These are phyloP conservation scores for Oopsacas minuta DNA, from an alignment of 37 sponge, comb jelly and placozoan species.

Conservation along the genomic window DNA sequence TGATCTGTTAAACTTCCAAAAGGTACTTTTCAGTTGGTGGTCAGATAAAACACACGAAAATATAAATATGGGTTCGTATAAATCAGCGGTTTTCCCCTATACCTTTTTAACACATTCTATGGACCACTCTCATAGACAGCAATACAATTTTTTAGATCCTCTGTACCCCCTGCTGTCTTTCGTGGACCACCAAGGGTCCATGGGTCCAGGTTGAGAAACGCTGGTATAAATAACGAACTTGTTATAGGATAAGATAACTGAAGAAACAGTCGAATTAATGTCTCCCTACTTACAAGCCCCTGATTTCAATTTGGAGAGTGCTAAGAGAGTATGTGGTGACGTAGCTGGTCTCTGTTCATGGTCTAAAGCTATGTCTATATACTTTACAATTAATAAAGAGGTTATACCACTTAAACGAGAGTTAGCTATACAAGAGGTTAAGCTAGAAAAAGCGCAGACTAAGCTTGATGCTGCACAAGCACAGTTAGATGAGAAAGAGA, in stretches of 20 bases:
- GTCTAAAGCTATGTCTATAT: constrained; percentile 90
- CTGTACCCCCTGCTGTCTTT: no score
- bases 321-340: constrained; percentile 95
- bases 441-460: constrained; percentile 55
- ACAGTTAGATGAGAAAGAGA: constrained; percentile 87
- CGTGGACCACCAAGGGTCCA: no score
- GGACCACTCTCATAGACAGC: no score
- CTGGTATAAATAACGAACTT: no score
- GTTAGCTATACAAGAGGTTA: constrained; percentile 75
- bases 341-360: constrained; percentile 92
- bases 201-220: no score
- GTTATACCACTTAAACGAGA: constrained; percentile 85
- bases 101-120: no score
- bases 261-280: constrained; percentile 86
- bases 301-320: constrained; percentile 83
- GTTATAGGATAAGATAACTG: constrained; percentile 86
- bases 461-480: constrained; percentile 75
- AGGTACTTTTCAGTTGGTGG: no score
- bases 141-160: no score
- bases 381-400: constrained; percentile 91
- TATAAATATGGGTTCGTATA: no score
- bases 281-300: constrained; percentile 72
- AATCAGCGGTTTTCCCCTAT: no score
- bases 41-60: no score
- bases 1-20: background rate